Percentiles rank a stretch among this genome's conserved stretches.
Conservation (phyloP, 1,140 invertebrate genomes). For the Trialeurodes vaporariorum region DNA sequence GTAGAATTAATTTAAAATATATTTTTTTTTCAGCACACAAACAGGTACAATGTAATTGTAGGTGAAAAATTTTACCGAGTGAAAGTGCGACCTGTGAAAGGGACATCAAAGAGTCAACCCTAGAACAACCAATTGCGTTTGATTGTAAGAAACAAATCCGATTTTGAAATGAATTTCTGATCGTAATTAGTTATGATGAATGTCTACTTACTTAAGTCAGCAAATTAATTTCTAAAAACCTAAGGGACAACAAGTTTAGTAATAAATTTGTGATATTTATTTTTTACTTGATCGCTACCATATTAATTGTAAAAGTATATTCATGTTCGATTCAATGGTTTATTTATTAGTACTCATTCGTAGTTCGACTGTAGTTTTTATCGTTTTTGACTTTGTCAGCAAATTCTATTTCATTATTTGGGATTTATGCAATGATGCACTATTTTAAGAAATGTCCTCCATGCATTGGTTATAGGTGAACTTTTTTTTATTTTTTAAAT, state of each 20-base stretch:
- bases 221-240: background rate
- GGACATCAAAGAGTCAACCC: background rate
- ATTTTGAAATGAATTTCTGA: background rate
- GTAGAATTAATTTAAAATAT: background rate
- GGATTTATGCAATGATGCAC: background rate
- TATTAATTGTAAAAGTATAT: background rate
- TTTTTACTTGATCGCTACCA: background rate
- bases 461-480: too few relatives aligned
- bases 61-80: background rate
- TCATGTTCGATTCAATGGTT: background rate
- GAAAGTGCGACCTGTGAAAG: background rate
- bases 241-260: background rate
- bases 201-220: background rate
- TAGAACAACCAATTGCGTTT: background rate
- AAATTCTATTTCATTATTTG: background rate
- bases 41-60: background rate
- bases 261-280: background rate
- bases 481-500: too few relatives aligned
- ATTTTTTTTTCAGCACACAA: background rate
- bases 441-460: too few relatives aligned
- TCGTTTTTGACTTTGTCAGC: background rate
- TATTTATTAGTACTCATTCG: background rate
- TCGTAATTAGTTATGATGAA: background rate
- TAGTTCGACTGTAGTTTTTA: background rate
- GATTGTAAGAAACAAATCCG: background rate